Percentiles rank a stretch among this genome's conserved stretches.
phyloP scores from a whole-genome alignment of 92 coral and sea anemone genomes.

The Porites cylindrica region DNA sequence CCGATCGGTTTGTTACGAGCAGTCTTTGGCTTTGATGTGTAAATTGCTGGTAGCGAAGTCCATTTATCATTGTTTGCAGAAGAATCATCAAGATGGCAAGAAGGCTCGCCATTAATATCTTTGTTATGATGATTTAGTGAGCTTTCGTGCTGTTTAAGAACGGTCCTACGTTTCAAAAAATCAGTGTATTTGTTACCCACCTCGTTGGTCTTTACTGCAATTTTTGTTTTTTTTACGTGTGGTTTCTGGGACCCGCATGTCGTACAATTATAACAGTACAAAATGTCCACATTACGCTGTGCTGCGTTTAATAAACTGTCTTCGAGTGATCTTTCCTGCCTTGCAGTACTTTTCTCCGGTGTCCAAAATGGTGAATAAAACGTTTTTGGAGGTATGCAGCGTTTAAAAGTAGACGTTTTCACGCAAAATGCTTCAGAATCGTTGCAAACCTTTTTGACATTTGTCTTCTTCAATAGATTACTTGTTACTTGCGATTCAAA shows the following conservation, averaged over 20 bases:
- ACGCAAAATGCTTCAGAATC: not conserved
- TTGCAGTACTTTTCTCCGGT: conserved; percentile 3
- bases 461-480: not conserved
- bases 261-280: conserved; percentile 18
- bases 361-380: conserved; percentile 45
- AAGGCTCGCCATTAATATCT: not conserved
- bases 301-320: not conserved
- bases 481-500: not conserved
- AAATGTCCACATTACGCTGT: conserved; percentile 13
- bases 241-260: conserved; percentile 14
- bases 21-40: conserved; percentile 11
- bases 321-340: not conserved
- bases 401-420: conserved; percentile 12
- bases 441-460: not conserved
- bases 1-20: not conserved
- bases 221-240: not conserved
- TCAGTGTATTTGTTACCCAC: conserved; percentile 1
- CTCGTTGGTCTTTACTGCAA: not conserved
- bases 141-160: not conserved
- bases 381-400: conserved; percentile 14
- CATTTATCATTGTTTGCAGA: not conserved
- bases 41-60: conserved; percentile 36
- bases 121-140: not conserved
- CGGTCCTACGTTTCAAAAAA: conserved; percentile 30
- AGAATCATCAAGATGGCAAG: not conserved